Base-by-base conservation (phyloP, 2,113 vertebrate species). In the Naja naja region DNA sequence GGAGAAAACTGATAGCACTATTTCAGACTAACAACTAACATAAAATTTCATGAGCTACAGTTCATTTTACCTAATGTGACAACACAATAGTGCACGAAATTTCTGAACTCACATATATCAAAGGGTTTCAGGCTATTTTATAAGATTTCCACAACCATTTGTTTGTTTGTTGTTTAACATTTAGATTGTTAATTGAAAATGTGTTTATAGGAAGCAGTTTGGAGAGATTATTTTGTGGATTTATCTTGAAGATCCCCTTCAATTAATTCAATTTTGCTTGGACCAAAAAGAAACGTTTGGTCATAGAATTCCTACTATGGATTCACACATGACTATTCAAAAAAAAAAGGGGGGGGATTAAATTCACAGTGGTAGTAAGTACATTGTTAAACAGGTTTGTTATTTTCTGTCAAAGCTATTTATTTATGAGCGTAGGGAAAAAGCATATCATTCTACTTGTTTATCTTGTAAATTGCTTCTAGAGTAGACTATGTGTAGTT, bases 361-460 rank as follows among this genome's bases (percentile, higher is more conserved):
- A 96, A 95, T 34, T 3, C 1, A 93, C 93, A 95, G 69, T 22
- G 90, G 30, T 16, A 0, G 25, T 85, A 81, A 60, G 56, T 2
- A 20, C 85, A 64, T 94, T 53, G 54, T 93, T 94, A 81, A 94
- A 88, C 52, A 93, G 58, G 92, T 90, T 95, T 1, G 0, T 95
- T 95, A 90, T 95, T 95, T 95, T 88, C 39, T 64, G 12, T 92
- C 92, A 92, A n/a, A 93, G 86, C 54, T 94, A 58, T 23, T 95
- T 94, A 94, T 96, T 95, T 96, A 94, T 85, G 87, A 94, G 18
- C 58, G 85, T 43, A 92, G 89, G 39, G 91, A 55, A 18, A 90
- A 91, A 94, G 91, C 87, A 94, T 93, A 92, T 56, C 90, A 47
- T 89, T 60, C 94, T 86, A 4, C 20, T 8, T 30, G 1, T 92